These are phyloP conservation scores for Cactoblastis cactorum DNA, from an alignment of 2,888 invertebrate genomes.

Conservation along the genomic window DNA sequence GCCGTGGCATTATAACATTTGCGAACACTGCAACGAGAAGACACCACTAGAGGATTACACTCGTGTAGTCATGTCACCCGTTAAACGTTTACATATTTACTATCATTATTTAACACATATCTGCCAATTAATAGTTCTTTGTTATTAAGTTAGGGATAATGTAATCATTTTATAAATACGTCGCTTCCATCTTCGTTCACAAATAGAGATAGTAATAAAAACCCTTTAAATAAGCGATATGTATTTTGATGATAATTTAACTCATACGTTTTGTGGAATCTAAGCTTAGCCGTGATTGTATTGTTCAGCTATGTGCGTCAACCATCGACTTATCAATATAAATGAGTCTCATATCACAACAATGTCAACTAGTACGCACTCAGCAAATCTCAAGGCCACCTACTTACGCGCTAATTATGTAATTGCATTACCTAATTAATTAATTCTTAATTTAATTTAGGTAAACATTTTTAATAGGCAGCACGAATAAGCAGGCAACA, in stretches of 20 bases:
- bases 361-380: background rate
- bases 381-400: background rate
- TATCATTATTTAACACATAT: too few relatives aligned
- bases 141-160: too few relatives aligned
- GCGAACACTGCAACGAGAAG: background rate
- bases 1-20: background rate
- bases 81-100: background rate
- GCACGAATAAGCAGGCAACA: background rate
- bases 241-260: background rate
- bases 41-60: background rate
- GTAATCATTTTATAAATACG: too few relatives aligned
- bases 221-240: too few relatives aligned
- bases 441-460: background rate
- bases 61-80: background rate
- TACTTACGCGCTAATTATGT: background rate
- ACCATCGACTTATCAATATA: background rate
- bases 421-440: too few relatives aligned
- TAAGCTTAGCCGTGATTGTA: background rate
- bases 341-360: conserved; percentile 20
- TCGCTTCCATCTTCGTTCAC: too few relatives aligned
- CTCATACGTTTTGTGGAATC: too few relatives aligned
- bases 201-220: too few relatives aligned
- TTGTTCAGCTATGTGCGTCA: background rate
- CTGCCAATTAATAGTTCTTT: too few relatives aligned
- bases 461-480: background rate